Evolutionary conservation across 2,888 invertebrate genomes (phyloP).

Genomic region (Ditula angustiorana): DNA sequence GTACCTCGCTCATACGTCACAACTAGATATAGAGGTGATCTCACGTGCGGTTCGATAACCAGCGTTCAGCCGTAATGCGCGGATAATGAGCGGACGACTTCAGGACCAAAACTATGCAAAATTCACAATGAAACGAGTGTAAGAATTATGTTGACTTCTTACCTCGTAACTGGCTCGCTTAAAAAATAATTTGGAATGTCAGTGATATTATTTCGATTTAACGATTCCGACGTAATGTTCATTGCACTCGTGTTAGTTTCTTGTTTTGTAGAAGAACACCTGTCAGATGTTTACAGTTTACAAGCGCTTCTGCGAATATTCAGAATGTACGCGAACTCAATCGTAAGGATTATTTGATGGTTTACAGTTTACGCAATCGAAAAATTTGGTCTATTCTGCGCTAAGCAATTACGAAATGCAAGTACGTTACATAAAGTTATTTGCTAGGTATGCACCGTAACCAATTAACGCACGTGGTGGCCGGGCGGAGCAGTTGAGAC

Average conservation of each 20-base stretch:
- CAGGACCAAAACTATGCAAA: not conserved
- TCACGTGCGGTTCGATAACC: conserved; percentile 68
- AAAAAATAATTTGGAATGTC: not conserved
- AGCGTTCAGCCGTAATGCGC: conserved; percentile 45
- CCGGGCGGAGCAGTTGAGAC: conserved; percentile 60
- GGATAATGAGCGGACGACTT: conserved; percentile 27
- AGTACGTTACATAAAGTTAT: conserved; percentile 51
- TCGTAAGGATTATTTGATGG: conserved; percentile 20
- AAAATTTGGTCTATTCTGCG: conserved; percentile 19
- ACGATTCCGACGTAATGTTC: not conserved
- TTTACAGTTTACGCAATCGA: conserved; percentile 20
- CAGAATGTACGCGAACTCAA: conserved; percentile 6
- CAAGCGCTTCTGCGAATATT: not conserved
- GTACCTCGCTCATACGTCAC: conserved; percentile 64
- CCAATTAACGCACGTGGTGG: conserved; percentile 73
- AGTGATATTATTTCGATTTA: not conserved
- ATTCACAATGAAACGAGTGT: not conserved
- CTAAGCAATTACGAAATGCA: conserved; percentile 28
- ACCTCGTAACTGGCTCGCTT: not conserved
- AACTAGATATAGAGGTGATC: conserved; percentile 80
- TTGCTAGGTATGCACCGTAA: conserved; percentile 82
- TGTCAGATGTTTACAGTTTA: conserved; percentile 19
- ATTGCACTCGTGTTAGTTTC: conserved; percentile 9
- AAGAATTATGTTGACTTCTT: not conserved
- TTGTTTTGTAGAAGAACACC: conserved; percentile 13